Evolutionary conservation across 2,888 invertebrate species (phyloP).

Genomic region (Polydrusus cervinus): DNA sequence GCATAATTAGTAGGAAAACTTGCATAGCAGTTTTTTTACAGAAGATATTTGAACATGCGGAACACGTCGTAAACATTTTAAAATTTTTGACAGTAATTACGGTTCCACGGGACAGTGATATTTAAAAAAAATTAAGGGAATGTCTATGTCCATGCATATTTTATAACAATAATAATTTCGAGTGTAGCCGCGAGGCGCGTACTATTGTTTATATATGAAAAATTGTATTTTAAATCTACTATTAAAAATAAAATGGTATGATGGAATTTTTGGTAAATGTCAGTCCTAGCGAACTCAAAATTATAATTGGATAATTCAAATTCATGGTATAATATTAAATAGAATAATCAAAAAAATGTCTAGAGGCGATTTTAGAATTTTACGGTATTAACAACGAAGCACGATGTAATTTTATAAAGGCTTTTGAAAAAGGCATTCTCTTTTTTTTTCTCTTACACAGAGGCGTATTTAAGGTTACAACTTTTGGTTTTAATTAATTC

Average conservation of each 20-base stretch:
- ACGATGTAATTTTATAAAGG: background rate
- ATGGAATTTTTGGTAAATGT: constrained; percentile 17
- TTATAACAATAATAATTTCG: background rate
- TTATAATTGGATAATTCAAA: constrained; percentile 10
- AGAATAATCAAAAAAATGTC: constrained; percentile 9
- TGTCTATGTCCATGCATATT: background rate
- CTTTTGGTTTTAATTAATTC: no score
- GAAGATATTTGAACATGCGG: background rate
- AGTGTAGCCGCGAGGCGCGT: background rate
- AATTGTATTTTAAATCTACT: background rate
- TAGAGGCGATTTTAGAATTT: background rate
- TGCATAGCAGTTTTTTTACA: no score
- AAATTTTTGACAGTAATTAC: background rate
- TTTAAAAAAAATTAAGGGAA: background rate
- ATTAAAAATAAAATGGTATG: background rate
- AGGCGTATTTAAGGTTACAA: no score
- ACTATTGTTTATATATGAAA: constrained; percentile 3
- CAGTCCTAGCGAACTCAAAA: background rate
- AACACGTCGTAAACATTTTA: constrained; percentile 9
- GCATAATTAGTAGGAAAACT: background rate
- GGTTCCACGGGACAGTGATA: background rate
- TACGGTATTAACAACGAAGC: background rate
- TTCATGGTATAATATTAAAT: constrained; percentile 5
- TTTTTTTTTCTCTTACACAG: no score
- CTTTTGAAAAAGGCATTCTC: background rate